Conservation (phyloP, 2,888 invertebrate species). For the Anodontia alba region DNA sequence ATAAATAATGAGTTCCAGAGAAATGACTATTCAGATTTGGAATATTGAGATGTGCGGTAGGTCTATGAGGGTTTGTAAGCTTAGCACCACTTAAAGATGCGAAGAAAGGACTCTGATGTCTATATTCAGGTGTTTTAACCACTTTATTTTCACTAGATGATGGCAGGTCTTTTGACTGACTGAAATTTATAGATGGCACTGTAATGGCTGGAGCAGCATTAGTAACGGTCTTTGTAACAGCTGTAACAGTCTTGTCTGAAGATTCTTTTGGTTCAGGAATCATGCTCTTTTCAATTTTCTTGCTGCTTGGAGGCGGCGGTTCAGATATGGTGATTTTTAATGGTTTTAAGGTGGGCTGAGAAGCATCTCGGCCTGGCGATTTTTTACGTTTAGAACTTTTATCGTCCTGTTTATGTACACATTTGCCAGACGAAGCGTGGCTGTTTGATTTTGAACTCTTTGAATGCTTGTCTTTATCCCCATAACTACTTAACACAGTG, state of each 20-base stretch:
- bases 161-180: constrained; percentile 3
- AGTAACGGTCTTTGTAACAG: background rate
- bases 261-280: background rate
- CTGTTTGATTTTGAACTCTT: constrained; percentile 8
- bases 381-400: background rate
- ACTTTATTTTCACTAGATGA: constrained; percentile 1
- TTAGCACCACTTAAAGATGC: constrained; percentile 53
- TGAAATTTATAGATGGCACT: background rate
- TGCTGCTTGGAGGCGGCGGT: background rate
- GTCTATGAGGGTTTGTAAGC: constrained; percentile 44
- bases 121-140: constrained; percentile 44
- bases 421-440: background rate
- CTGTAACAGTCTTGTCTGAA: background rate
- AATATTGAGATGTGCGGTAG: constrained; percentile 55
- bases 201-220: background rate
- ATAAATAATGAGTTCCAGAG: constrained; percentile 54
- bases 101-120: constrained; percentile 60
- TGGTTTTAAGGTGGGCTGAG: background rate
- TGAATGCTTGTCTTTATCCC: constrained; percentile 27
- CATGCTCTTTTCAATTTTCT: background rate
- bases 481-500: constrained; percentile 26
- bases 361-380: background rate
- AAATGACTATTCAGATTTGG: constrained; percentile 58
- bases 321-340: background rate
- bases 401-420: background rate